Evolutionary conservation across 2,113 vertebrate species (phyloP).

Genomic region (Ondatra zibethicus): DNA sequence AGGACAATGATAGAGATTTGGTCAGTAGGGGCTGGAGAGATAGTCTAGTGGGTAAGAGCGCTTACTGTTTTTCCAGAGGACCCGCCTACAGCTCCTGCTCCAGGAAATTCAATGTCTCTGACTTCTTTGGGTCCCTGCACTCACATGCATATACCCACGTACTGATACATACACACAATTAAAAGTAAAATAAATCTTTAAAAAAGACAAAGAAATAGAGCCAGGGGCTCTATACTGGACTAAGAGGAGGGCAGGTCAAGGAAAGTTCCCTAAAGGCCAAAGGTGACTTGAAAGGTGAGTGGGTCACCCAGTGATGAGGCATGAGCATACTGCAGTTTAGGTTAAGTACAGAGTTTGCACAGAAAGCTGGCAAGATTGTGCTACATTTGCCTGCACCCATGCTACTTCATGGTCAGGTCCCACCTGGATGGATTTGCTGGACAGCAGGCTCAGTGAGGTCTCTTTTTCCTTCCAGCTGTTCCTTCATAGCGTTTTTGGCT

Average conservation of each 20-base stretch:
- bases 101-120: not conserved
- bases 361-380: not conserved
- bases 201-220: not conserved
- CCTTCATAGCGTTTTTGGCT: constrained; percentile 98
- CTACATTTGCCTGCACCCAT: too few species aligned
- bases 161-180: not conserved
- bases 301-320: not conserved
- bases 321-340: not conserved
- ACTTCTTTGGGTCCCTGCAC: not conserved
- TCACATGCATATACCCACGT: not conserved
- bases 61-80: not conserved
- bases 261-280: not conserved
- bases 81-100: not conserved
- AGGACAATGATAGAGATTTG: not conserved
- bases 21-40: not conserved
- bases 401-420: not conserved
- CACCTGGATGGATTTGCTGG: not conserved
- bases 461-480: constrained; percentile 90
- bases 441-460: not conserved
- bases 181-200: not conserved
- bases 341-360: not conserved
- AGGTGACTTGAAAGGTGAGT: not conserved
- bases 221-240: not conserved
- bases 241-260: not conserved
- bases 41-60: not conserved